phyloP scores from a whole-genome alignment of 2,113 vertebrate genomes.

The Dasyurus viverrinus region DNA sequence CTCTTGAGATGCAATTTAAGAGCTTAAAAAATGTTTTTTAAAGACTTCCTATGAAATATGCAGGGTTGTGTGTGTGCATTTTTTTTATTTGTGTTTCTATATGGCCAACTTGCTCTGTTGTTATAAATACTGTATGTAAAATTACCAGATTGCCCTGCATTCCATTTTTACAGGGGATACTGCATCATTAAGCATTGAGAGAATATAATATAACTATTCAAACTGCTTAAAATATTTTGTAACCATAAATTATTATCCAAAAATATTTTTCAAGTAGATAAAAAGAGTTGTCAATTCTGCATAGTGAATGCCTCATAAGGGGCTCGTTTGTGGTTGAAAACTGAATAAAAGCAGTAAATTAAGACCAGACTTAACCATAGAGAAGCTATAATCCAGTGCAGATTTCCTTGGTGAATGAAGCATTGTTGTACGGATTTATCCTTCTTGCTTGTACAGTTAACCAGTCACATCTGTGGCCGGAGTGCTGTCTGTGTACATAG shows the following conservation, averaged over 20 bases:
- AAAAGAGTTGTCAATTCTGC: slow-evolving; percentile 91
- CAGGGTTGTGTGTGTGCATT: slow-evolving; percentile 69
- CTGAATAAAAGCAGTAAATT: slow-evolving; percentile 90
- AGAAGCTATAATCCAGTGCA: slow-evolving; percentile 89
- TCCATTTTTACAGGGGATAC: slow-evolving; percentile 82
- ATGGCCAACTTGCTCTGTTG: slow-evolving; percentile 77
- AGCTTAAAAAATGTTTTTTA: slow-evolving; percentile 72
- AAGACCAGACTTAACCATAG: slow-evolving; percentile 90
- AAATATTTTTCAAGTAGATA: slow-evolving; percentile 92
- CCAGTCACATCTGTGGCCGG: slow-evolving; percentile 87
- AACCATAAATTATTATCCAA: slow-evolving; percentile 92
- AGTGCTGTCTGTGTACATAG: slow-evolving; percentile 84
- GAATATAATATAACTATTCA: slow-evolving; percentile 87
- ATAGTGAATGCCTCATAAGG: slow-evolving; percentile 90
- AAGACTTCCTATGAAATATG: slow-evolving; percentile 79
- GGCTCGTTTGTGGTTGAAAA: slow-evolving; percentile 92
- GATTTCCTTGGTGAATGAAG: slow-evolving; percentile 90
- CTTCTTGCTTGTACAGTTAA: slow-evolving; percentile 90
- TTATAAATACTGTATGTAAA: slow-evolving; percentile 83
- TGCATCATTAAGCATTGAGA: slow-evolving; percentile 84
- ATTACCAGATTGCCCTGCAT: slow-evolving; percentile 81
- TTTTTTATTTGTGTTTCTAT: slow-evolving; percentile 80
- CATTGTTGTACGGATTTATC: slow-evolving; percentile 87
- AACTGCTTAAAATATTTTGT: slow-evolving; percentile 88
- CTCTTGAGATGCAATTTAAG: slow-evolving; percentile 81